Evolutionary conservation across 2,888 invertebrate genomes (phyloP).

Genomic region (Phymatocera aterrima): DNA sequence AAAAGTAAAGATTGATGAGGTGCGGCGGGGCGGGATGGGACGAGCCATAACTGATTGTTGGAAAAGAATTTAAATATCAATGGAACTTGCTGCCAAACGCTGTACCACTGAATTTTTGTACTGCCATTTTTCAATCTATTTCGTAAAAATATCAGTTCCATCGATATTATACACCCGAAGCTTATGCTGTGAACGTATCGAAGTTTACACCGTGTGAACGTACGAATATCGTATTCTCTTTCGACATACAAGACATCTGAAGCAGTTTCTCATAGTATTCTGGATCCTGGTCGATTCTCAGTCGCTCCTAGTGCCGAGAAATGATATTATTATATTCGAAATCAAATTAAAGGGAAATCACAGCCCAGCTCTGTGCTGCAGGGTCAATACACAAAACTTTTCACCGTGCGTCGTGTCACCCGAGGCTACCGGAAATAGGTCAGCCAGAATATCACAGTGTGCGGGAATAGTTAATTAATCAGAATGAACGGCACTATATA

Average conservation of each 20-base stretch:
- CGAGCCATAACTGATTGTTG: neutral
- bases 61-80: conserved; percentile 17
- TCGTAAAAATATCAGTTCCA: too few relatives aligned
- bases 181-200: too few relatives aligned
- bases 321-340: neutral
- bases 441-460: neutral
- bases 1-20: too few relatives aligned
- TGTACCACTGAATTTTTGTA: neutral
- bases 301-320: neutral
- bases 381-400: conserved; percentile 1
- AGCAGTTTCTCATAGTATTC: too few relatives aligned
- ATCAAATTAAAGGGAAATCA: neutral
- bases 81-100: neutral
- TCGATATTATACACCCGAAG: too few relatives aligned
- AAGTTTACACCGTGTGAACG: too few relatives aligned
- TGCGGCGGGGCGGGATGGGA: neutral
- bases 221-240: too few relatives aligned
- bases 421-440: neutral
- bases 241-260: too few relatives aligned
- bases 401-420: neutral
- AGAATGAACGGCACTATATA: neutral
- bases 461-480: neutral
- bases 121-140: neutral
- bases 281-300: too few relatives aligned
- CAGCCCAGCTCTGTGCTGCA: neutral